Evolutionary conservation across 2,797 vertebrate species (phyloP).

Genomic region (Ataeniobius toweri): DNA sequence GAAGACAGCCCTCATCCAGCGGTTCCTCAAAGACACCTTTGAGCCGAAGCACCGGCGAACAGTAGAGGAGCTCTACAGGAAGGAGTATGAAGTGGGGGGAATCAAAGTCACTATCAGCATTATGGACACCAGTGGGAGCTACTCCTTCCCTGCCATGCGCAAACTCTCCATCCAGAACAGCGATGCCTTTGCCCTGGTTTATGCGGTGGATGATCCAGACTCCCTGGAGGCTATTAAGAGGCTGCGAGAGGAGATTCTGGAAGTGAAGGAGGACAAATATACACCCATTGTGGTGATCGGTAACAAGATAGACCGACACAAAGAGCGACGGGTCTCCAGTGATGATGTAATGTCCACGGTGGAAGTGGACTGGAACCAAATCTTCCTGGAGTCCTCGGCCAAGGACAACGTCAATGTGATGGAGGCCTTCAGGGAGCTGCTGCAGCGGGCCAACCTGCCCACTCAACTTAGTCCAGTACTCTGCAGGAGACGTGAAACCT

Average conservation of each 20-base stretch:
- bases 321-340: slow-evolving; percentile 75
- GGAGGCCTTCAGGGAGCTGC: slow-evolving; percentile 89
- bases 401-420: slow-evolving; percentile 89
- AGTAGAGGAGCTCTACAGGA: slow-evolving; percentile 90
- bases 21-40: slow-evolving; percentile 90
- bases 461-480: slow-evolving; percentile 86
- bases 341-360: slow-evolving; percentile 85
- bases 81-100: slow-evolving; percentile 87
- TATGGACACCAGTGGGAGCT: slow-evolving; percentile 93
- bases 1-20: slow-evolving; percentile 88
- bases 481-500: slow-evolving; percentile 87
- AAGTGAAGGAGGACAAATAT: slow-evolving; percentile 89
- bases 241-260: slow-evolving; percentile 90
- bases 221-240: slow-evolving; percentile 87
- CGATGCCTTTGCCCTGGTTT: slow-evolving; percentile 90
- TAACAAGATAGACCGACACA: slow-evolving; percentile 85
- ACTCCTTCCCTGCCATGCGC: slow-evolving; percentile 93
- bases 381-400: slow-evolving; percentile 88
- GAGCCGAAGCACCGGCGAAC: slow-evolving; percentile 89
- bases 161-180: slow-evolving; percentile 91
- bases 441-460: slow-evolving; percentile 88
- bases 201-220: slow-evolving; percentile 86
- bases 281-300: slow-evolving; percentile 90
- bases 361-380: slow-evolving; percentile 92
- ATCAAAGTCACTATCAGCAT: slow-evolving; percentile 87